phyloP scores from a whole-genome alignment of 2,113 vertebrate genomes.

The Silurus meridionalis region DNA sequence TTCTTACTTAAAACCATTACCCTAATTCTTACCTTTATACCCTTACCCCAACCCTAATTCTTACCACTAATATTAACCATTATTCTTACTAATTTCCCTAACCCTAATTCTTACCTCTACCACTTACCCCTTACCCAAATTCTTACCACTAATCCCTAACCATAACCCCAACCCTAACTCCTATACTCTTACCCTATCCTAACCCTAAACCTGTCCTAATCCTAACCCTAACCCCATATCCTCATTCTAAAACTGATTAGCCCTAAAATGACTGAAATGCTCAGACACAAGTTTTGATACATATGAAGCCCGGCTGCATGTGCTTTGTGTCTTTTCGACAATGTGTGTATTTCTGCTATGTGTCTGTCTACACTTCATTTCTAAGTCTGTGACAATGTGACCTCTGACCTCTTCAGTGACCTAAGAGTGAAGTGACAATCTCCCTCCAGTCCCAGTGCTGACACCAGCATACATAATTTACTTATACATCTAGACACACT shows the following conservation, averaged over 20 bases:
- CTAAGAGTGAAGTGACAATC: conserved; percentile 41
- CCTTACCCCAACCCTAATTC: too few species aligned
- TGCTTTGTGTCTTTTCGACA: conserved; percentile 33
- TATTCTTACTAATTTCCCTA: too few species aligned
- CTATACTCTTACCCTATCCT: too few species aligned
- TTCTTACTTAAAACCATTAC: too few species aligned
- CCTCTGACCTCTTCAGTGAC: conserved; percentile 46
- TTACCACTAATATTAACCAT: too few species aligned
- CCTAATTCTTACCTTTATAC: too few species aligned
- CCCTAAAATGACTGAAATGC: not conserved
- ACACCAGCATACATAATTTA: not conserved
- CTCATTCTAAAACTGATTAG: not conserved
- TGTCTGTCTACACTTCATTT: conserved; percentile 68
- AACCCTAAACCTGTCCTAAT: too few species aligned
- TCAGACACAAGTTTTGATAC: not conserved
- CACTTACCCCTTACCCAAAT: too few species aligned
- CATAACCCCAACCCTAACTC: too few species aligned
- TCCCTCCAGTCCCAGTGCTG: conserved; percentile 21
- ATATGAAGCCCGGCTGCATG: not conserved
- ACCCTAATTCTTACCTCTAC: too few species aligned
- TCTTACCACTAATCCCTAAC: too few species aligned
- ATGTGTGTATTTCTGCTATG: conserved; percentile 63
- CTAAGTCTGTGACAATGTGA: conserved; percentile 50
- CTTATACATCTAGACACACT: not conserved
- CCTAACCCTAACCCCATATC: not conserved